Evolutionary conservation across 2,113 vertebrate genomes (phyloP).

Genomic region (Rhinoptilus africanus): DNA sequence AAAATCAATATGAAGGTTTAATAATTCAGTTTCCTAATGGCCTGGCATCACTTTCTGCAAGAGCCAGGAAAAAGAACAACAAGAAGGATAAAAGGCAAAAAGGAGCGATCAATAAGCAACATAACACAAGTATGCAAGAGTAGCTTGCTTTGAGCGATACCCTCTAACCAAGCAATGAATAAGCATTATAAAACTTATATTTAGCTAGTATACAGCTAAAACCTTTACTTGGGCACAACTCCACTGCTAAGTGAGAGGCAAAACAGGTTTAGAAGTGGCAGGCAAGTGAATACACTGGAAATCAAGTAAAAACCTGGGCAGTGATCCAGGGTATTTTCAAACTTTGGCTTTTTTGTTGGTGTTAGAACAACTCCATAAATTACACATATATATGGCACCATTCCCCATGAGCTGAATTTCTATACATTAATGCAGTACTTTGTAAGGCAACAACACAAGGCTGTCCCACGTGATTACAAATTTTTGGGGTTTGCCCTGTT

Average conservation of each 20-base stretch:
- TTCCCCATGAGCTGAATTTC: background rate
- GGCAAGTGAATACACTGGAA: background rate
- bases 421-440: background rate
- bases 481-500: background rate
- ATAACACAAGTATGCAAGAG: background rate
- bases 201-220: background rate
- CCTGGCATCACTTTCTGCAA: background rate
- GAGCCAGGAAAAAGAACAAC: background rate
- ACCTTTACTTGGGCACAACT: background rate
- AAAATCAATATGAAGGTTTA: background rate
- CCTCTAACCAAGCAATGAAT: background rate
- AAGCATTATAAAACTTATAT: background rate
- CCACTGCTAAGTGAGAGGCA: background rate
- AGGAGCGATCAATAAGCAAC: background rate
- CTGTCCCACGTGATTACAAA: background rate
- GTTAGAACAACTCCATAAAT: background rate
- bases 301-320: background rate
- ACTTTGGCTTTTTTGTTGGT: background rate
- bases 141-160: background rate
- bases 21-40: conserved; percentile 28
- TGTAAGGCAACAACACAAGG: background rate
- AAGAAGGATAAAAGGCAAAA: background rate
- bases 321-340: background rate
- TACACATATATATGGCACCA: background rate
- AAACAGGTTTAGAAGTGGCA: background rate